Conservation (phyloP, 2,113 vertebrate species). For the Butorides virescens region DNA sequence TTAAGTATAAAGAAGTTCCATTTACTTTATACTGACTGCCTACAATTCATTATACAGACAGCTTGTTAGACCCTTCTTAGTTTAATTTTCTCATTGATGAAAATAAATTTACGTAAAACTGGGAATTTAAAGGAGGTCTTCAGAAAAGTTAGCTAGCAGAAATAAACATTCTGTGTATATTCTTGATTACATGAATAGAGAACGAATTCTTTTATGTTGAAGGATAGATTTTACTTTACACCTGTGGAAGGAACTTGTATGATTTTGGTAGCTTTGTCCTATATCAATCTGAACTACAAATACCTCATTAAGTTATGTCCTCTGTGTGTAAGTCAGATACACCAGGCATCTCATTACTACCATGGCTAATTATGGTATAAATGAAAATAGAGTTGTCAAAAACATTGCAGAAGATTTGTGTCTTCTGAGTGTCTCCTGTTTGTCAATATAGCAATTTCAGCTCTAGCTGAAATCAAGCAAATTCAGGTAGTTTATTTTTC, state of each 20-base stretch:
- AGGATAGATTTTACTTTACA: background rate
- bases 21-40: background rate
- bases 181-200: background rate
- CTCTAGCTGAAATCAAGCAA: constrained; percentile 10
- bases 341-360: background rate
- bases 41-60: background rate
- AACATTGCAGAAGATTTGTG: background rate
- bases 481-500: background rate
- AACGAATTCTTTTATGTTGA: background rate
- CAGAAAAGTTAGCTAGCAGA: background rate
- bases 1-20: background rate
- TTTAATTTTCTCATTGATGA: constrained; percentile 14
- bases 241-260: background rate
- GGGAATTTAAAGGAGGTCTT: background rate
- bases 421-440: background rate
- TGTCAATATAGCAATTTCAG: background rate
- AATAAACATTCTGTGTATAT: background rate
- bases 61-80: background rate
- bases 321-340: background rate
- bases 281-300: background rate
- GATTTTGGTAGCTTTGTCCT: background rate
- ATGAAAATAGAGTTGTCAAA: background rate
- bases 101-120: background rate
- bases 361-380: background rate
- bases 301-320: background rate